phyloP scores from a whole-genome alignment of 1,140 invertebrate species.

The Calosoma granatense region DNA sequence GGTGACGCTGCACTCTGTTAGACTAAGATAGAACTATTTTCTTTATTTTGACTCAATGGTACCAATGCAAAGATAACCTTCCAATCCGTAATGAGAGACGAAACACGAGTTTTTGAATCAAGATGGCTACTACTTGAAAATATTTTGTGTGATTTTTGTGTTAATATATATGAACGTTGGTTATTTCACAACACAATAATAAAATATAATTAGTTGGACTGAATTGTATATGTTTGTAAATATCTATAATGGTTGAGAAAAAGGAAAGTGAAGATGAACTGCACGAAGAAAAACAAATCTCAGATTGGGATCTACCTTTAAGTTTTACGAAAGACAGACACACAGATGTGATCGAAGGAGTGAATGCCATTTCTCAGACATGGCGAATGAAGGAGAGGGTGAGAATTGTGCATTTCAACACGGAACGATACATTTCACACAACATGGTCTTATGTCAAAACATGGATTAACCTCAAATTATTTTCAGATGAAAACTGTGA shows the following conservation, averaged over 20 bases:
- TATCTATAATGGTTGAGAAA: constrained; percentile 13
- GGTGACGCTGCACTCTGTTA: no score
- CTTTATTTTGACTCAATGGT: no score
- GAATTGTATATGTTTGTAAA: no score
- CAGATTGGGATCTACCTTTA: constrained; percentile 52
- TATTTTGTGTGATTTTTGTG: no score
- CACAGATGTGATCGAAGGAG: constrained; percentile 62
- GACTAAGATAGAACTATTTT: no score
- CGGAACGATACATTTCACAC: not conserved
- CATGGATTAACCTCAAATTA: constrained; percentile 10
- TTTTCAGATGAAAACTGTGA: constrained; percentile 94
- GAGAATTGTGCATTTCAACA: constrained; percentile 22
- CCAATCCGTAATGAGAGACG: no score
- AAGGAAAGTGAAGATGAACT: not conserved
- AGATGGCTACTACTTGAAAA: no score
- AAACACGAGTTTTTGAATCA: no score
- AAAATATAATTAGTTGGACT: no score
- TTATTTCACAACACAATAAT: no score
- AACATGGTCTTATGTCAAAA: constrained; percentile 3
- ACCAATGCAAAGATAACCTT: no score
- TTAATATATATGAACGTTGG: not conserved
- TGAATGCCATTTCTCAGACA: constrained; percentile 60
- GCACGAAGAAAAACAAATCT: constrained; percentile 14
- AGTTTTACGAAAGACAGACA: constrained; percentile 63
- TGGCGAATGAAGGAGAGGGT: constrained; percentile 91